Base-by-base conservation (phyloP, 2,113 vertebrate species). In the Trogon melanurus region DNA sequence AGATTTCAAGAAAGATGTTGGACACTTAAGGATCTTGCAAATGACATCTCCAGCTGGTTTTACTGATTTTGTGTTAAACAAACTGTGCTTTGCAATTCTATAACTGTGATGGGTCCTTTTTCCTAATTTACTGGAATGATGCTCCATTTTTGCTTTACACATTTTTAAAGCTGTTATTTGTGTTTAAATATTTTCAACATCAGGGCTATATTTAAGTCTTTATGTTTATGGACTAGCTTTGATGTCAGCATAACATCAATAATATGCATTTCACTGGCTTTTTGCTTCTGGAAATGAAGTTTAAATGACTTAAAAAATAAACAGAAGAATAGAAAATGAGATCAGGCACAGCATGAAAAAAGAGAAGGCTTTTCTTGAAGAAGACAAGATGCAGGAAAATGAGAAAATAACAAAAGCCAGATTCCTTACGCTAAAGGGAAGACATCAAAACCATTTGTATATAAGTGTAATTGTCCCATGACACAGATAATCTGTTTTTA, bases 121-220 rank as follows among this genome's bases (percentile, higher is more conserved):
- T 91, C 61, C 32, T 93, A 82, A 96, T 97, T 97, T 94, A 81
- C 95, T 96, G 57, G 50, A 87, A 88, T 73, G 22, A 65, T 88
- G 29, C 51, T 97, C 62, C 80, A 79, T 94, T 97, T 97, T 65
- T 76, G 48, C 85, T 93, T 91, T 64, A 66, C 64, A 88, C 13
- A 56, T 82, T 95, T 97, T 97, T 91, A 96, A 96, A 95, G 48
- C 41, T 90, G 32, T 93, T 96, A 91, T 95, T 95, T 97, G 89
- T 95, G 75, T 92, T 93, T 92, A 66, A 67, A 38, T 66, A 38
- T 78, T 88, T 93, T 73, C 44, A 75, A 10, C 56, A 80, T 71
- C 53, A 74, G 71, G n/a, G 16, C 29, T 74, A 51, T 88, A 56
- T 96, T 97, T 95, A 95, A 92, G 44, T 92, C 74, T 54, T 76